Evolutionary conservation across 2,113 vertebrate species (phyloP).

Genomic region (Baryphthengus martii): DNA sequence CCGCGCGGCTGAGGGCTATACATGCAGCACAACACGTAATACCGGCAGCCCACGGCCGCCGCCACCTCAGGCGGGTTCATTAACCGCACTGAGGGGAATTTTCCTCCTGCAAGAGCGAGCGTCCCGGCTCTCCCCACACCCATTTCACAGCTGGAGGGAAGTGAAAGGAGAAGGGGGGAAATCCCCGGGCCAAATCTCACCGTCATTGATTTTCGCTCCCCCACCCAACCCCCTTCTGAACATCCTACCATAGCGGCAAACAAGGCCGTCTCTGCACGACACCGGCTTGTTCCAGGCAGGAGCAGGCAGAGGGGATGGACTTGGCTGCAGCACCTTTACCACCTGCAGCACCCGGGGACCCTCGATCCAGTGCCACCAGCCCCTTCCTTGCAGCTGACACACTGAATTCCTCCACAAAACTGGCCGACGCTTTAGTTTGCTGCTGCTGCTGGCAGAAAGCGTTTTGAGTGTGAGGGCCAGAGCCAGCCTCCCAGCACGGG

Average conservation of each 20-base stretch:
- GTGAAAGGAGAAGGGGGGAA: neutral
- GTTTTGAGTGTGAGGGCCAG: neutral
- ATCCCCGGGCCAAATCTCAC: accelerated
- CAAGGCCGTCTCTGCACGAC: neutral
- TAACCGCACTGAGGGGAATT: neutral
- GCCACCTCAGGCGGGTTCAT: neutral
- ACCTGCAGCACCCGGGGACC: neutral
- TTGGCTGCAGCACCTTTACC: neutral
- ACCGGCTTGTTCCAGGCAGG: no score
- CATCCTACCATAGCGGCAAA: accelerated
- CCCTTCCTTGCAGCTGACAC: neutral
- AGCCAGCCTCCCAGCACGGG: neutral
- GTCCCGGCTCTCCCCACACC: neutral
- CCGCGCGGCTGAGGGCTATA: neutral
- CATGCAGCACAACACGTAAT: slow-evolving; percentile 52
- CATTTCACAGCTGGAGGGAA: neutral
- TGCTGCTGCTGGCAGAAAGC: neutral
- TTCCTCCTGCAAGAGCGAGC: neutral
- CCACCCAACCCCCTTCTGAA: neutral
- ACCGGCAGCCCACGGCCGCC: neutral
- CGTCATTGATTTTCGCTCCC: neutral
- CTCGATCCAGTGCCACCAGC: accelerated
- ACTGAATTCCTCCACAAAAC: neutral
- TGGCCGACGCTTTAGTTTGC: neutral
- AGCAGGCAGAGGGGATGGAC: neutral